Evolutionary conservation across 2,888 invertebrate species (phyloP).

Genomic region (Alsophila aescularia): DNA sequence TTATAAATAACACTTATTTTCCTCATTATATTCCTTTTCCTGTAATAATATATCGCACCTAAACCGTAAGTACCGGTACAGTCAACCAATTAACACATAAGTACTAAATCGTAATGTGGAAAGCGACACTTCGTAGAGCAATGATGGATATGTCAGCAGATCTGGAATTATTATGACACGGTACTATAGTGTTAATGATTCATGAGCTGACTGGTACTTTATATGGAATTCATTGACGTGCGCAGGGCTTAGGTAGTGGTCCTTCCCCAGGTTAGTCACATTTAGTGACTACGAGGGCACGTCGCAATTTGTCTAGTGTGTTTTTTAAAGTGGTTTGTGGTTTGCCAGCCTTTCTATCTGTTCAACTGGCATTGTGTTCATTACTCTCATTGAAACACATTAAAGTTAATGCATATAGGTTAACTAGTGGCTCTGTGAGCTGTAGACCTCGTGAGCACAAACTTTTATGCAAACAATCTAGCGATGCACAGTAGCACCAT

Average conservation of each 20-base stretch:
- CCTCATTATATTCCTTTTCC: conserved; percentile 6
- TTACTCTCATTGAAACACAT: too few species aligned
- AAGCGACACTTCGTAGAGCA: not conserved
- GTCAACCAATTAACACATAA: not conserved
- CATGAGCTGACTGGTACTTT: conserved; percentile 8
- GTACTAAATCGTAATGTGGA: not conserved
- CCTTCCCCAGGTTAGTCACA: conserved; percentile 33
- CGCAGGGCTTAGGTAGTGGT: conserved; percentile 22
- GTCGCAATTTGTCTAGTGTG: conserved; percentile 11
- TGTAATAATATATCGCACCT: conserved; percentile 9
- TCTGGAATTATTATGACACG: not conserved
- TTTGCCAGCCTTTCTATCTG: not conserved
- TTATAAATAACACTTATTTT: not conserved
- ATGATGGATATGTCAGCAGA: not conserved
- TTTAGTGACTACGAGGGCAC: conserved; percentile 15
- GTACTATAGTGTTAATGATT: not conserved
- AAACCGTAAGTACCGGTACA: not conserved
- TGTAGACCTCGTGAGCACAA: too few species aligned
- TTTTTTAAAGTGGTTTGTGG: conserved; percentile 4
- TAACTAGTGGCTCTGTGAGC: too few species aligned
- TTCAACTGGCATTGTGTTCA: too few species aligned
- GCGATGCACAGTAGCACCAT: too few species aligned
- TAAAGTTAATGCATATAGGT: too few species aligned
- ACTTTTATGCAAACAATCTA: too few species aligned
- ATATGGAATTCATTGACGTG: conserved; percentile 36